Evolutionary conservation across 2,113 vertebrate genomes (phyloP).

Genomic region (Eurypyga helias): DNA sequence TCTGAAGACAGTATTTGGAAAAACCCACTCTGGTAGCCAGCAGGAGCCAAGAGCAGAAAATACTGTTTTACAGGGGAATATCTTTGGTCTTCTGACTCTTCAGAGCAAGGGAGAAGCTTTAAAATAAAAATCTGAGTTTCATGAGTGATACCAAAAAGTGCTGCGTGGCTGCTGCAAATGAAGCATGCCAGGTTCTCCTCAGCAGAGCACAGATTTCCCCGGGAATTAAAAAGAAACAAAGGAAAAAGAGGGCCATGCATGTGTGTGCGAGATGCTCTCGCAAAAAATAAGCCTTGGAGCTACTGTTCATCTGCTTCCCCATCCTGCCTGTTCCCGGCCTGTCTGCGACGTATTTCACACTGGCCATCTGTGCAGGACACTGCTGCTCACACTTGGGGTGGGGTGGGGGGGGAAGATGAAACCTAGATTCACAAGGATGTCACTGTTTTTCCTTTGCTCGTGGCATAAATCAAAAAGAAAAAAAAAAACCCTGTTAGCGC

Average conservation of each 20-base stretch:
- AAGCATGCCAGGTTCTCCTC: neutral
- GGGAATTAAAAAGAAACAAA: neutral
- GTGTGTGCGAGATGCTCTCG: neutral
- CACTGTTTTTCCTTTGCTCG: constrained; percentile 73
- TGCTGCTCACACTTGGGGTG: constrained; percentile 4
- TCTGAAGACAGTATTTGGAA: neutral
- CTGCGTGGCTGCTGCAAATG: neutral
- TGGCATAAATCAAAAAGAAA: constrained; percentile 74
- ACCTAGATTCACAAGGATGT: constrained; percentile 59
- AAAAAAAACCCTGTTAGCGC: constrained; percentile 68
- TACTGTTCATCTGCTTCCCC: neutral
- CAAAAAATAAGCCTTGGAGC: neutral
- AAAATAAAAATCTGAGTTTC: neutral
- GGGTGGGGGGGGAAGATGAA: constrained; percentile 62
- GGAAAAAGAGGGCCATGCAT: rapidly evolving
- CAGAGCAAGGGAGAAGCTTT: neutral
- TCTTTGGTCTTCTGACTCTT: neutral
- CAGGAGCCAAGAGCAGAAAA: neutral
- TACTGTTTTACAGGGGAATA: neutral
- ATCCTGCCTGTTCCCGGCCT: neutral
- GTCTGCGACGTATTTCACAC: neutral
- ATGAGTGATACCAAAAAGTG: neutral
- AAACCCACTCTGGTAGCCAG: neutral
- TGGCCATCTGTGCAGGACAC: constrained; percentile 16
- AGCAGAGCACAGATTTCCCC: neutral